These are phyloP conservation scores for Lethrus apterus DNA, from an alignment of 1,140 invertebrate genomes.

Conservation along the genomic window DNA sequence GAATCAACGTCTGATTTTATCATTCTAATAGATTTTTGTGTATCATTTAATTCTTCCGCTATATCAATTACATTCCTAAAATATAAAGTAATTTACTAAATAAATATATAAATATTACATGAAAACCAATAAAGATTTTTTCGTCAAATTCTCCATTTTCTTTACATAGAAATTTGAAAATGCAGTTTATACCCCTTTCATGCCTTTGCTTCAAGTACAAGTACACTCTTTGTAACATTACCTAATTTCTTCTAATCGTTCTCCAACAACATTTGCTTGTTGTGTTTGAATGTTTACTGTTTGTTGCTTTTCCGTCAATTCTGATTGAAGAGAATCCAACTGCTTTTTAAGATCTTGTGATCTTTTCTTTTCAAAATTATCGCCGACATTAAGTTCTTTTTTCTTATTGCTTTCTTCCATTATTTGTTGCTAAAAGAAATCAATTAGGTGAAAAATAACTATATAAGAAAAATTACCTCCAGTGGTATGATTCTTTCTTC, in stretches of 20 bases:
- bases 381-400: constrained; percentile 26
- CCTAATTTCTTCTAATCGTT: constrained; percentile 23
- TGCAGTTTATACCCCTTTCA: too few relatives aligned
- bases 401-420: constrained; percentile 30
- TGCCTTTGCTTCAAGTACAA: too few relatives aligned
- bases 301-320: constrained; percentile 20
- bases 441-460: constrained; percentile 1
- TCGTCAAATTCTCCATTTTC: too few relatives aligned
- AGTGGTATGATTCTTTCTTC: constrained; percentile 38
- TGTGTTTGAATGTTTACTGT: constrained; percentile 15
- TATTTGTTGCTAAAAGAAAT: constrained; percentile 39
- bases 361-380: constrained; percentile 26
- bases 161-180: too few relatives aligned
- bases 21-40: constrained; percentile 21
- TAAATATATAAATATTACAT: not conserved
- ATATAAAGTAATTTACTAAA: not conserved
- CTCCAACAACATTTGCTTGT: constrained; percentile 25
- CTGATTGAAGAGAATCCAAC: constrained; percentile 17
- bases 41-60: constrained; percentile 22
- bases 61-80: constrained; percentile 7
- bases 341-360: constrained; percentile 23
- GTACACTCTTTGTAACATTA: constrained; percentile 11
- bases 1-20: constrained; percentile 22
- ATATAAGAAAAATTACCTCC: constrained; percentile 16
- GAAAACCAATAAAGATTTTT: too few relatives aligned